Evolutionary conservation across 2,888 invertebrate genomes (phyloP), one percentile per base, ranked within the genome.

Genomic region (Rotaria magnacalcarata): DNA sequence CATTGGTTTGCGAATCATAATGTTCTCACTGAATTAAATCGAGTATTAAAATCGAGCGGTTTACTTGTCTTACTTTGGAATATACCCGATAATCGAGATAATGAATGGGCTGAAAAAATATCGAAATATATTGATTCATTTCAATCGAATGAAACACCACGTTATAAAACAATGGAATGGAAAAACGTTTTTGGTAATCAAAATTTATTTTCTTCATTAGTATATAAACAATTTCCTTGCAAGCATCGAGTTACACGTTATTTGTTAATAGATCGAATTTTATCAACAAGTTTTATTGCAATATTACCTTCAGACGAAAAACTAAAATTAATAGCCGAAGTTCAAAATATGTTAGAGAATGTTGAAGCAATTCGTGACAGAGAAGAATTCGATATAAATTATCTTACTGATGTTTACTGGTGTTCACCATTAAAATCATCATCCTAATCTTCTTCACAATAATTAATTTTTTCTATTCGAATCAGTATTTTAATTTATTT

Each of bases 161-260:
- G 24, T 24, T 75, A 43, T 14, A 47, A 75, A 75, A 75, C 75
- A 21, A 75, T 75, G 75, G 47, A 75, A 75, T 75, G 75, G 75
- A 43, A 24, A 75, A 21, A 75, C 43, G 75, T 24, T 24, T 75
- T 75, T 11, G 75, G 43, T 21, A 24, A 43, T 47, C 41, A 75
- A 10, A 24, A 41, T 1, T 41, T 75, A 24, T 75, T 75, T 75
- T 75, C 75, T 11, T 43, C 75, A 4, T 43, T 75, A 21, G 10
- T 21, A 43, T 10, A 75, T 47, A 11, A 43, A 24, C 43, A 47
- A 19, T 75, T 75, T 24, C 6, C 4, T 75, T 24, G 47, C 47
- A 2, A 8, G 10, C 47, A 75, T 11, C 21, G 19, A 21, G 10
- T 47, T 0, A 75, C 75, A 47, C 75, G 41, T 75, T 24, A 75